Evolutionary conservation across 2,888 invertebrate species (phyloP).

Genomic region (Dione juno): DNA sequence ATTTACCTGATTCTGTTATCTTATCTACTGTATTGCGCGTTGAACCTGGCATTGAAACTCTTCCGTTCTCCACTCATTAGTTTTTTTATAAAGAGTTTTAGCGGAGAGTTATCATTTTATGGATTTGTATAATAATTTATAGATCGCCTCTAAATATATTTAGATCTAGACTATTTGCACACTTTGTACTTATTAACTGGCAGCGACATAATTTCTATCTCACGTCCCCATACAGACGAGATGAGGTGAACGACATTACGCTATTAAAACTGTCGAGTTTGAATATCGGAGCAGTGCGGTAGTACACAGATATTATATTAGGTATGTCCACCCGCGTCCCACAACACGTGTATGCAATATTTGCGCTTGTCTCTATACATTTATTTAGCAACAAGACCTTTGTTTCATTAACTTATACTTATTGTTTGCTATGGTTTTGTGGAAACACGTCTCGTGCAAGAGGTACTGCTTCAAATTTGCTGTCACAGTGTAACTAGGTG

Average conservation of each 20-base stretch:
- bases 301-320: background rate
- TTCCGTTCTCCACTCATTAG: too few relatives aligned
- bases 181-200: background rate
- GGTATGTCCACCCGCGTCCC: background rate
- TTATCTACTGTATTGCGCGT: too few relatives aligned
- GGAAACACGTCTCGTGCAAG: too few relatives aligned
- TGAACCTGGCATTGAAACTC: too few relatives aligned
- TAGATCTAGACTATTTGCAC: constrained; percentile 5
- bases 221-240: background rate
- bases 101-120: background rate
- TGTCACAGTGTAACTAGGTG: too few relatives aligned
- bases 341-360: background rate
- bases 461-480: too few relatives aligned
- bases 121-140: background rate
- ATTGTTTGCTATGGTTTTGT: too few relatives aligned
- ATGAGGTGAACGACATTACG: constrained; percentile 13
- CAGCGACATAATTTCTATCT: constrained; percentile 2
- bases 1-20: too few relatives aligned
- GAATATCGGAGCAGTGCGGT: background rate
- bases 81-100: too few relatives aligned
- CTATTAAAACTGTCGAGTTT: constrained; percentile 4
- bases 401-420: too few relatives aligned
- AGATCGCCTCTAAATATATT: background rate
- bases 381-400: too few relatives aligned
- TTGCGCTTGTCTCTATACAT: too few relatives aligned